phyloP scores from a whole-genome alignment of 2,113 vertebrate species.

The Condylura cristata region DNA sequence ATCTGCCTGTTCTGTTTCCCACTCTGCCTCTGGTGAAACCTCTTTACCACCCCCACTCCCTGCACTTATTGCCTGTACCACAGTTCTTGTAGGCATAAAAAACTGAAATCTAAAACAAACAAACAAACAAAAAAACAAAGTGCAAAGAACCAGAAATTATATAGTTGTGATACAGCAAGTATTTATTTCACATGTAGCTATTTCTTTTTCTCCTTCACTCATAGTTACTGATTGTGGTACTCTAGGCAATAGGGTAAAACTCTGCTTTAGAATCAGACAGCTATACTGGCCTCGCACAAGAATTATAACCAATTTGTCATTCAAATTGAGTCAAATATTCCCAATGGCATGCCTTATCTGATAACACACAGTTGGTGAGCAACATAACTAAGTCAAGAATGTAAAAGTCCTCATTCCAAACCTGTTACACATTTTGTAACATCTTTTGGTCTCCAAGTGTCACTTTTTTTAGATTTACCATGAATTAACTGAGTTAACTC shows the following conservation, averaged over 20 bases:
- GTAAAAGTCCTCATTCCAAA: background rate
- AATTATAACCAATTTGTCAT: background rate
- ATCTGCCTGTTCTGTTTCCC: too few species aligned
- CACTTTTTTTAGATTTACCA: background rate
- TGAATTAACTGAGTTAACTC: background rate
- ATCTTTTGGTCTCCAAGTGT: background rate
- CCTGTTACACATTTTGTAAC: background rate
- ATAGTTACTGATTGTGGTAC: background rate
- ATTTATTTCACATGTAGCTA: background rate
- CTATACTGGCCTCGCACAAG: background rate
- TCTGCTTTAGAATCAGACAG: background rate
- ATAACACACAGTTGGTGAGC: background rate
- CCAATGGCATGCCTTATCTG: background rate
- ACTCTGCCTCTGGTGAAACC: too few species aligned
- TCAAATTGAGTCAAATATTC: background rate
- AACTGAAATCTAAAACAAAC: too few species aligned
- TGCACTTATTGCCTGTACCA: too few species aligned
- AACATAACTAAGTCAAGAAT: background rate
- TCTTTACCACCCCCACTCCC: too few species aligned
- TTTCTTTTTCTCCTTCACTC: background rate
- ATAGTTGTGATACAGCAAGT: background rate
- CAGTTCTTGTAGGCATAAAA: too few species aligned
- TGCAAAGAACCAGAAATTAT: background rate
- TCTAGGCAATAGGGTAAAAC: background rate
- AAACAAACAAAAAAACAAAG: too few species aligned